A percentile compares a stretch with the other conserved stretches of the same genome.
These are phyloP conservation scores for Amyelois transitella DNA, from an alignment of 1,140 invertebrate genomes.

Conservation along the genomic window DNA sequence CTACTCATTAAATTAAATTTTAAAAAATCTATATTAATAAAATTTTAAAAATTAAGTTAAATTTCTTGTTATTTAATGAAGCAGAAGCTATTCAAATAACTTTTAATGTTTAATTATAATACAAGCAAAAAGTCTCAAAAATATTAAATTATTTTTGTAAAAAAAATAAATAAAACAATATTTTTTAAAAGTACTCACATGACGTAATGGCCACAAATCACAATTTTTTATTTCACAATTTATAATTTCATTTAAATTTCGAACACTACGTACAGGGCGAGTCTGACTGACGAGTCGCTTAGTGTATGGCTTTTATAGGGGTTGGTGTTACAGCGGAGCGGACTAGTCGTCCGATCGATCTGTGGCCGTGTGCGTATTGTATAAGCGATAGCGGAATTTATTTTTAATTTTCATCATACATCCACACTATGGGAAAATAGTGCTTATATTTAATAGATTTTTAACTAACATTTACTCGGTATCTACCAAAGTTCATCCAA, in stretches of 20 bases:
- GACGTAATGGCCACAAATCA: not conserved
- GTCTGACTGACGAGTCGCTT: not conserved
- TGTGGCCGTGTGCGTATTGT: not conserved
- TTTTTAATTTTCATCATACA: not conserved
- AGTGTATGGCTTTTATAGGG: not conserved
- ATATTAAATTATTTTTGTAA: not conserved
- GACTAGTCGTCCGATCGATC: not conserved
- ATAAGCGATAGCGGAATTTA: not conserved
- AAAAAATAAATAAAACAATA: not conserved
- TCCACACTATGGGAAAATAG: not conserved
- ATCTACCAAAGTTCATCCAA: too few relatives aligned
- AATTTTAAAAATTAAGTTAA: too few relatives aligned
- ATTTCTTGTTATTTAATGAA: too few relatives aligned
- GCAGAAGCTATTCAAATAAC: too few relatives aligned
- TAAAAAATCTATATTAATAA: too few relatives aligned
- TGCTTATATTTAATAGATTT: too few relatives aligned
- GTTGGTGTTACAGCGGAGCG: not conserved
- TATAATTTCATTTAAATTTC: not conserved
- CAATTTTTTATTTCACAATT: not conserved
- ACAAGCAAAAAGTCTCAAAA: not conserved
- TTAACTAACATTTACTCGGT: too few relatives aligned
- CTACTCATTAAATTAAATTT: too few relatives aligned
- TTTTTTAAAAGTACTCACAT: not conserved
- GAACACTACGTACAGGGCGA: not conserved
- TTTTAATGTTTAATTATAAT: too few relatives aligned